Evolutionary conservation across 2,797 vertebrate genomes (phyloP).

Genomic region (Benthosema pterotum): DNA sequence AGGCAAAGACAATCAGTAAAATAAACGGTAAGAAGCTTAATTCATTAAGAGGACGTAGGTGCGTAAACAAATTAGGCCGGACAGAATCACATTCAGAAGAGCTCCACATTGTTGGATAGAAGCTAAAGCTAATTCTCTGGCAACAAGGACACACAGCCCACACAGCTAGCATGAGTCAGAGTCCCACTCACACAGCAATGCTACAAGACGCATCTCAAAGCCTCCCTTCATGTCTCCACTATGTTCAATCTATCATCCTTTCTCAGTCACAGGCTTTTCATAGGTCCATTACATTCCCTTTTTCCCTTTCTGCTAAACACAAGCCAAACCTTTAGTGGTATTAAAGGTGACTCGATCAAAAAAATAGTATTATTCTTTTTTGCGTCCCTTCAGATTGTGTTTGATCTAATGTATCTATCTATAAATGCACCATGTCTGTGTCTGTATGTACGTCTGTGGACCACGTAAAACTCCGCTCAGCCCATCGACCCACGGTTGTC

Average conservation of each 20-base stretch:
- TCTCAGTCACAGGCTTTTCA: conserved; percentile 16
- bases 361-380: conserved; percentile 8
- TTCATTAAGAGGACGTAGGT: conserved; percentile 74
- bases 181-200: conserved; percentile 58
- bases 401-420: too few relatives aligned
- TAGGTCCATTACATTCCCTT: conserved; percentile 59
- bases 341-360: conserved; percentile 19
- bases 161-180: conserved; percentile 39
- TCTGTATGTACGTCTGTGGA: too few relatives aligned
- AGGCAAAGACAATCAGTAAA: conserved; percentile 58
- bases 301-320: conserved; percentile 48
- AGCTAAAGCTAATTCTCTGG: conserved; percentile 75
- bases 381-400: conserved; percentile 39
- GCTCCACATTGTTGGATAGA: conserved; percentile 67
- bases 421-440: too few relatives aligned
- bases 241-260: conserved; percentile 48
- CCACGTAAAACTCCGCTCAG: too few relatives aligned
- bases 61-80: conserved; percentile 77
- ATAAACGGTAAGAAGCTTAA: conserved; percentile 77
- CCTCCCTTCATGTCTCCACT: conserved; percentile 43
- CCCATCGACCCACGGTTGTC: too few relatives aligned
- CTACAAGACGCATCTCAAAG: conserved; percentile 52
- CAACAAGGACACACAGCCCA: conserved; percentile 62
- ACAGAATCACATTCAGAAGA: conserved; percentile 80
- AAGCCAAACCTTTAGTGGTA: conserved; percentile 39